Evolutionary conservation across 2,888 invertebrate genomes (phyloP).

Genomic region (Argyresthia albistria): DNA sequence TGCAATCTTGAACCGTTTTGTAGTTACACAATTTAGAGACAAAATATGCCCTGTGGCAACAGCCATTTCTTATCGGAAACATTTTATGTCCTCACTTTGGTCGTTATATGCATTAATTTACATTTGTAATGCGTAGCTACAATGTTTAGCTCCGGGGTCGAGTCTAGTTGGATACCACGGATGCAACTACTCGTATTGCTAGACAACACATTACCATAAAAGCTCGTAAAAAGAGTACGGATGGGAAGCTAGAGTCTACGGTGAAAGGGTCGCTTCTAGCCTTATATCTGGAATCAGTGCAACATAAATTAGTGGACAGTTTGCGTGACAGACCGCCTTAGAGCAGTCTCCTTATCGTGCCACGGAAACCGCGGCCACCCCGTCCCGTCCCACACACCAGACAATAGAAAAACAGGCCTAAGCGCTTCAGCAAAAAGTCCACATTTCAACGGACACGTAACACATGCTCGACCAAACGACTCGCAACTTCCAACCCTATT

Average conservation of each 20-base stretch:
- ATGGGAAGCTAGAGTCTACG: slow-evolving; percentile 13
- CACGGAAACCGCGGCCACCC: slow-evolving; percentile 47
- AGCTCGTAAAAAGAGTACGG: slow-evolving; percentile 31
- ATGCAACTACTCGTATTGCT: slow-evolving; percentile 22
- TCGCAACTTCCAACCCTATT: slow-evolving; percentile 42
- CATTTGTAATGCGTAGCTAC: slow-evolving; percentile 3
- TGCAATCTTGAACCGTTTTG: background rate
- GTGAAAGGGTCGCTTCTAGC: slow-evolving; percentile 38
- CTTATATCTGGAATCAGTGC: slow-evolving; percentile 63
- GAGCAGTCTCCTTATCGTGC: slow-evolving; percentile 61
- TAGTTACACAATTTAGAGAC: background rate
- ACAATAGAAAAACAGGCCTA: slow-evolving; percentile 33
- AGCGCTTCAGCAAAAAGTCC: slow-evolving; percentile 30
- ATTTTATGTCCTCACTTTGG: slow-evolving; percentile 1
- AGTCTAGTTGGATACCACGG: slow-evolving; percentile 15
- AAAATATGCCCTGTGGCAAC: background rate
- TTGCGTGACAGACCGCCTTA: slow-evolving; percentile 68
- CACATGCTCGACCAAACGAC: slow-evolving; percentile 17
- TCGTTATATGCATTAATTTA: slow-evolving; percentile 5
- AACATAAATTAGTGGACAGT: slow-evolving; percentile 68
- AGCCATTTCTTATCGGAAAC: slow-evolving; percentile 2
- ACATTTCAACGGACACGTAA: slow-evolving; percentile 32
- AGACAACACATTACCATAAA: slow-evolving; percentile 53
- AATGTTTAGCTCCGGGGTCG: background rate
- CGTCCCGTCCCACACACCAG: slow-evolving; percentile 19